These are phyloP conservation scores for Zapus hudsonius DNA, from an alignment of 2,113 vertebrate species.

Conservation along the genomic window DNA sequence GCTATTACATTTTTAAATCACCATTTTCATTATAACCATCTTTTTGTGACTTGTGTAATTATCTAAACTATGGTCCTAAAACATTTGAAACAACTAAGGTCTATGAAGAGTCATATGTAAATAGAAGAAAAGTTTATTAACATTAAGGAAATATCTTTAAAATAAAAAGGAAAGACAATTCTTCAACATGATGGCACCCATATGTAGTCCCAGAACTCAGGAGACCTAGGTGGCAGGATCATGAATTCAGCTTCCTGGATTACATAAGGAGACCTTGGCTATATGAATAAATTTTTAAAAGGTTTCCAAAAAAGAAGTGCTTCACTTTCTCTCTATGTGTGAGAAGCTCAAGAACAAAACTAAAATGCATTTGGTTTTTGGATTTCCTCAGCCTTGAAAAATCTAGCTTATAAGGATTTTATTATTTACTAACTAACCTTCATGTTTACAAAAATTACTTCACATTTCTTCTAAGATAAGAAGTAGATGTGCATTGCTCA, in stretches of 20 bases:
- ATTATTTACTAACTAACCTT: not conserved
- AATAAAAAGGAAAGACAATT: not conserved
- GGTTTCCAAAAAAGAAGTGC: not conserved
- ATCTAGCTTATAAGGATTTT: not conserved
- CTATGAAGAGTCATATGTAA: not conserved
- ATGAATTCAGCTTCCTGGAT: not conserved
- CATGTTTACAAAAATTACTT: not conserved
- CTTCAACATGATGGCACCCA: not conserved
- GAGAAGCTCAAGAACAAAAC: not conserved
- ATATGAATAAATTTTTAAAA: not conserved
- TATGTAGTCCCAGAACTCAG: not conserved
- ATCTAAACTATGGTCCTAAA: not conserved
- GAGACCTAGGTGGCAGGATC: not conserved
- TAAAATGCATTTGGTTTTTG: not conserved
- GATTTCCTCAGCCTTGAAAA: slow-evolving; percentile 1
- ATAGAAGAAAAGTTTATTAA: not conserved
- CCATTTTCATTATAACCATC: not conserved
- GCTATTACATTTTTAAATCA: not conserved
- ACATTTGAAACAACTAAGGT: not conserved
- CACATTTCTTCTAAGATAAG: not conserved
- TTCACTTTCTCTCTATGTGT: not conserved
- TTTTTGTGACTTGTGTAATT: not conserved
- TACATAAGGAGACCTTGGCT: too few relatives aligned
- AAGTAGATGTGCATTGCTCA: not conserved
- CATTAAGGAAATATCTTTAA: slow-evolving; percentile 1